Base-by-base conservation (phyloP, 2,113 vertebrate genomes). In the Ploceus nigricollis region DNA sequence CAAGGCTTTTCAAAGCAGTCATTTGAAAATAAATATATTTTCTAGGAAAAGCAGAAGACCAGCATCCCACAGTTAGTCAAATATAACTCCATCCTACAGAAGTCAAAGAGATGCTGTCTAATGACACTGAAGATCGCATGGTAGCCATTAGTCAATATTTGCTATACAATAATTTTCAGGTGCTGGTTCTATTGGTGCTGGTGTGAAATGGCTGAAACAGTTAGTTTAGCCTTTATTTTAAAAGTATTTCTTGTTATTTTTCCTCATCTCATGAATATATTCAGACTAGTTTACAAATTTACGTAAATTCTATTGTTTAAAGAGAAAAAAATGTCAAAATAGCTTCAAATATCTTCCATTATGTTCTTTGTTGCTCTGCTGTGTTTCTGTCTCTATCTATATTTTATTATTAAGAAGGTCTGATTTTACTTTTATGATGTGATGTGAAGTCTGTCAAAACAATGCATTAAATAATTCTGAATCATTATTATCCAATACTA, bases 371-470 rank as follows among this genome's bases (percentile, higher is more conserved):
- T 97, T 97, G 61, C 96, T 96, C 89, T 94, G 78, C 37, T 88
- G 42, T 97, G 92, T 97, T 97, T 98, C 84, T 58, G 14, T 97
- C 94, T 97, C 93, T 87, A 47, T 92, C 96, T 97, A 31, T 98
- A 87, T 96, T 97, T 98, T 97, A 96, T 97, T 98, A 97, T 97
- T 97, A 96, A 96, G 93, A 96, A 86, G 82, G 60, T 91, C 97
- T 97, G 94, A 90, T 97, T 97, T 97, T 97, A 96, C 91, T 96
- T 96, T 96, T 97, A 79, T 95, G 90, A 97, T 81, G 79, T 95
- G 90, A 97, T 81, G 79, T 97, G 96, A 97, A 96, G 75, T 94
- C 96, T 98, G 97, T 98, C 97, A 98, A 98, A 98, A 98, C 96
- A 98, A 94, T 97, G 95, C 96, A 98, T 97, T 98, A 97, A 98